phyloP scores from a whole-genome alignment of 1,140 invertebrate genomes.

The Conus ventricosus region DNA sequence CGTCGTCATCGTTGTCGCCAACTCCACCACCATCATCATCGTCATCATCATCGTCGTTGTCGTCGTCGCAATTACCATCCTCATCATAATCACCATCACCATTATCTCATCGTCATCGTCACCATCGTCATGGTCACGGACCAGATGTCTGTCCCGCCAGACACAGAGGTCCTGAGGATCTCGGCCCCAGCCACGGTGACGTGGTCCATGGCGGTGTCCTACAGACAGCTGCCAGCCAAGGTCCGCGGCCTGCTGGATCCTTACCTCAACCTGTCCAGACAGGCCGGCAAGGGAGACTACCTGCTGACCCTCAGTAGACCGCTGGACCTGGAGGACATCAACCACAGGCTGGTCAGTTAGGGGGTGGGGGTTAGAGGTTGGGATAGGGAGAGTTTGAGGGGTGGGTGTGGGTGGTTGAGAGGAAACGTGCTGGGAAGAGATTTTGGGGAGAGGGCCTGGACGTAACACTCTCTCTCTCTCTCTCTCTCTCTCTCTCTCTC shows the following conservation, averaged over 20 bases:
- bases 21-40: too few species aligned
- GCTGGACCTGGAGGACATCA: conserved; percentile 22
- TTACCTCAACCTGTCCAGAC: background rate
- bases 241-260: conserved; percentile 6
- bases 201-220: conserved; percentile 11
- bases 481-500: too few species aligned
- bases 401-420: too few species aligned
- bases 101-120: too few species aligned
- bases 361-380: background rate
- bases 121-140: too few species aligned
- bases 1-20: too few species aligned
- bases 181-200: background rate
- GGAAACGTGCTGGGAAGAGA: too few species aligned
- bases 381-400: background rate
- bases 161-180: conserved; percentile 25
- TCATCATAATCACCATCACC: too few species aligned
- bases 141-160: background rate
- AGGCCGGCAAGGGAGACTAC: background rate
- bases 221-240: background rate
- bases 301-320: background rate
- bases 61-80: too few species aligned
- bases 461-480: too few species aligned
- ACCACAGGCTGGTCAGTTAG: background rate
- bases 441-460: too few species aligned
- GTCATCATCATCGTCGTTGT: too few species aligned